These are phyloP conservation scores for Bettongia penicillata DNA, from an alignment of 2,113 vertebrate species.

Conservation along the genomic window DNA sequence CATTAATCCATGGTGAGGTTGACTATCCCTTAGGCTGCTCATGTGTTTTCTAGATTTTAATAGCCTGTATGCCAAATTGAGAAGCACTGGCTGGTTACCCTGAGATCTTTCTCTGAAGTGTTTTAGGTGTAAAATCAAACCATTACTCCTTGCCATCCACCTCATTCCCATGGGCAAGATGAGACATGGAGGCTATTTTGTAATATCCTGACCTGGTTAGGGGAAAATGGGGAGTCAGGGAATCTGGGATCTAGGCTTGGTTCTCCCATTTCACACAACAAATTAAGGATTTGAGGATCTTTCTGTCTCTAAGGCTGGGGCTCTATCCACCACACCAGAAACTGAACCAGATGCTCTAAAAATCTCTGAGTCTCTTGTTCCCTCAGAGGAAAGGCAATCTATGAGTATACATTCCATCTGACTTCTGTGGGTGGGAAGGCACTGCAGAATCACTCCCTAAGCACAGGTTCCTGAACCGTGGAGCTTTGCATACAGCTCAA, in stretches of 20 bases:
- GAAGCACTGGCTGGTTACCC: neutral
- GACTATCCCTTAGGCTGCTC: neutral
- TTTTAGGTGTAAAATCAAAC: neutral
- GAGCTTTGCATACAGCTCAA: neutral
- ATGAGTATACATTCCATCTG: neutral
- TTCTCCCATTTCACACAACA: neutral
- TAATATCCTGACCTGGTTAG: neutral
- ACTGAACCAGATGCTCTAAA: neutral
- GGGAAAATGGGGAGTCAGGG: neutral
- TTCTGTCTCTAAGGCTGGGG: neutral
- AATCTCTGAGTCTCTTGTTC: neutral
- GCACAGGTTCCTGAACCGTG: neutral
- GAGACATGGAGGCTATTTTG: neutral
- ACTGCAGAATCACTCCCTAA: neutral
- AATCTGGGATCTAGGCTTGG: neutral
- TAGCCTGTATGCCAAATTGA: neutral
- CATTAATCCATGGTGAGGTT: neutral
- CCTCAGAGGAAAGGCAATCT: neutral
- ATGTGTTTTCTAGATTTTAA: neutral
- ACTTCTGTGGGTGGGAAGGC: neutral
- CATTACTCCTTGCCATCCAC: neutral
- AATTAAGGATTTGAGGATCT: neutral
- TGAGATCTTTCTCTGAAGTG: neutral
- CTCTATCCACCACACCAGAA: neutral
- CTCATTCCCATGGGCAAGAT: neutral